These are phyloP conservation scores for Pardalotus punctatus DNA, from an alignment of 2,113 vertebrate genomes.

Conservation along the genomic window DNA sequence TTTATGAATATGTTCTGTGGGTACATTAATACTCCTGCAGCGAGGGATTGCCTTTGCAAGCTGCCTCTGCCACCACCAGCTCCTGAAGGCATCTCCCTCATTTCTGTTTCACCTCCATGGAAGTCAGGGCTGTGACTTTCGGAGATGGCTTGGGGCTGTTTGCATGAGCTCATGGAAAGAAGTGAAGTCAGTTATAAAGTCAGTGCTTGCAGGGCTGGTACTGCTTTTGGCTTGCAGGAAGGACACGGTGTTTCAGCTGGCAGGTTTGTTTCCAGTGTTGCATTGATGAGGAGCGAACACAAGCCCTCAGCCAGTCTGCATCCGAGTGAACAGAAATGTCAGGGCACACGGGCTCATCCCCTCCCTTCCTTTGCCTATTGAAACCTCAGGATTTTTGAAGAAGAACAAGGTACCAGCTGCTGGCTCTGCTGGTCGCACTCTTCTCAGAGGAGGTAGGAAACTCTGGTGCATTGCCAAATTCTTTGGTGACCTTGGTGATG, in stretches of 20 bases:
- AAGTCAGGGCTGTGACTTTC: neutral
- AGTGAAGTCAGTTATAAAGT: neutral
- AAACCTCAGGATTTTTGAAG: neutral
- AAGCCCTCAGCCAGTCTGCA: neutral
- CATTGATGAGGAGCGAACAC: neutral
- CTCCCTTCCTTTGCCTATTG: neutral
- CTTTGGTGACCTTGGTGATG: neutral
- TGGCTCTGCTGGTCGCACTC: neutral
- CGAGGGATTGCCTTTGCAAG: neutral
- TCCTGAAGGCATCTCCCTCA: accelerated
- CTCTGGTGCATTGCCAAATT: neutral
- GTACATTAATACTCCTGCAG: neutral
- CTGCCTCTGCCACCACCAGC: neutral
- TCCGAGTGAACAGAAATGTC: neutral
- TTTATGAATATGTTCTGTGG: neutral
- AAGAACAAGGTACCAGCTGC: neutral
- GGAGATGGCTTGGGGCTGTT: neutral
- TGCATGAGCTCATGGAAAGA: neutral
- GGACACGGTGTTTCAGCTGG: neutral
- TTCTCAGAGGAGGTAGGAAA: neutral
- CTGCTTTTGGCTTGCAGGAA: neutral
- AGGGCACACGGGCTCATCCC: neutral
- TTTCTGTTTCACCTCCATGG: neutral
- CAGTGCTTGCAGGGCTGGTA: neutral
- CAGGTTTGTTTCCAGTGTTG: neutral